Evolutionary conservation across 2,888 invertebrate species (phyloP).

Genomic region (Lycophotia porphyrea): DNA sequence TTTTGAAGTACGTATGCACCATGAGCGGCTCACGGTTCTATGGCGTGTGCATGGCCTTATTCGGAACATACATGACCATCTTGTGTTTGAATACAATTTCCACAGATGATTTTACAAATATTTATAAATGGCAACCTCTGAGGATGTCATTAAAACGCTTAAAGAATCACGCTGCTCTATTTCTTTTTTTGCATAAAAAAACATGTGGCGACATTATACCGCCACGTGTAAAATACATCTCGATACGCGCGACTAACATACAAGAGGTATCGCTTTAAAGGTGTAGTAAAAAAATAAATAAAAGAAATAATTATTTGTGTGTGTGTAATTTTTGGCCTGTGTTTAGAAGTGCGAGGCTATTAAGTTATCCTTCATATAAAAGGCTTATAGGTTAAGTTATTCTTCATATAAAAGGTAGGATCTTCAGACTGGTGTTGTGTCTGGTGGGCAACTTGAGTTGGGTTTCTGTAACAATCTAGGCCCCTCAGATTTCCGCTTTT

Average conservation of each 20-base stretch:
- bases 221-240: not conserved
- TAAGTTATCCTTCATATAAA: not conserved
- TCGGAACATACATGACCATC: not conserved
- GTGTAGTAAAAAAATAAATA: not conserved
- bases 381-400: too few relatives aligned
- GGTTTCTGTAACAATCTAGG: not conserved
- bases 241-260: not conserved
- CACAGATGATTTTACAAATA: not conserved
- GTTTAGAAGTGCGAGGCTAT: not conserved
- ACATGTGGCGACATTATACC: not conserved
- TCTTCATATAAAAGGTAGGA: not conserved
- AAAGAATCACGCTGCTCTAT: not conserved
- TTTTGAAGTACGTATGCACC: constrained; percentile 86
- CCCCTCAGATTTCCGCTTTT: not conserved
- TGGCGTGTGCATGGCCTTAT: not conserved
- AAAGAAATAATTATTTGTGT: not conserved
- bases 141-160: not conserved
- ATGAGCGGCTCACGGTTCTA: not conserved
- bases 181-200: not conserved
- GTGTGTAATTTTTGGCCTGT: not conserved
- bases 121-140: not conserved
- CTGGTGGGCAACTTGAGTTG: not conserved
- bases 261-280: not conserved
- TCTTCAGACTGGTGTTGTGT: not conserved
- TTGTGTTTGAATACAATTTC: not conserved